Evolutionary conservation across 2,113 vertebrate genomes (phyloP).

Genomic region (Silurus asotus): DNA sequence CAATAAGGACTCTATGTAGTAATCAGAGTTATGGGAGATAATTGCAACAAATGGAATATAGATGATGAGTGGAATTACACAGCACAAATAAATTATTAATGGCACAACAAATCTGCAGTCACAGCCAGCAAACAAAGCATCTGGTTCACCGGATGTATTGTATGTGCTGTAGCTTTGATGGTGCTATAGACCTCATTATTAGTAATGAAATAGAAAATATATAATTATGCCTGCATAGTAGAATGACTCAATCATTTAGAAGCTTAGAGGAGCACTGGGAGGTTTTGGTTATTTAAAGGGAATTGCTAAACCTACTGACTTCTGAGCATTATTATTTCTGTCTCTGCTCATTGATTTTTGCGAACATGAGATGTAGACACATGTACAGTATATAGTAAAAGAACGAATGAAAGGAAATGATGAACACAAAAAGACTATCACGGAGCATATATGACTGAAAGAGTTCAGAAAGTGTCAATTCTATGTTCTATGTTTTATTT

Average conservation of each 20-base stretch:
- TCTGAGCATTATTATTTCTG: constrained; percentile 23
- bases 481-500: neutral
- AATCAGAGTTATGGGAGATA: constrained; percentile 27
- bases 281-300: constrained; percentile 10
- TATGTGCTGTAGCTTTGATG: neutral
- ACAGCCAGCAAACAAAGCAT: neutral
- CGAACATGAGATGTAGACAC: neutral
- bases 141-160: neutral
- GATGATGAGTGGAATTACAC: constrained; percentile 4
- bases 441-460: neutral
- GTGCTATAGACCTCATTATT: neutral
- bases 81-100: constrained; percentile 35
- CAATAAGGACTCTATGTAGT: neutral
- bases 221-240: constrained; percentile 28
- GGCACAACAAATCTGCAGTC: constrained; percentile 12
- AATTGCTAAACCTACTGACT: constrained; percentile 18
- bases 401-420: neutral
- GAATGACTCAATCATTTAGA: constrained; percentile 19
- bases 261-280: neutral
- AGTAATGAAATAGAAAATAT: constrained; percentile 3
- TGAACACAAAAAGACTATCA: neutral
- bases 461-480: neutral
- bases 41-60: constrained; percentile 28
- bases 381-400: neutral
- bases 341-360: constrained; percentile 29